A percentile compares a stretch with the other conserved stretches of the same genome.
phyloP scores from a whole-genome alignment of 2,797 vertebrate genomes.

The Xerus rutilus region DNA sequence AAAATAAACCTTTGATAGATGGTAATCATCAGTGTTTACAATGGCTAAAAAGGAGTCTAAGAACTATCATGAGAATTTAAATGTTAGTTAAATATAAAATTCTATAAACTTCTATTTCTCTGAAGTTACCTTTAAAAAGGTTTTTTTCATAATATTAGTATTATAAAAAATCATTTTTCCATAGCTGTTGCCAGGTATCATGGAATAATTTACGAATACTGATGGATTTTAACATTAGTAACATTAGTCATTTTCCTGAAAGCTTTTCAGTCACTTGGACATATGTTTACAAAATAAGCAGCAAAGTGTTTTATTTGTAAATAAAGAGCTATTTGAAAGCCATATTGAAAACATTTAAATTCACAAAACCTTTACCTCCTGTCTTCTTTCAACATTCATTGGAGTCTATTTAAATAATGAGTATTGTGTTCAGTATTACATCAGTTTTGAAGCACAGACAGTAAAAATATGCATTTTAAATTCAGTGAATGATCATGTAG shows the following conservation, averaged over 20 bases:
- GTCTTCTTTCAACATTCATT: background rate
- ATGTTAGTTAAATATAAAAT: background rate
- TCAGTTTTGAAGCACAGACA: background rate
- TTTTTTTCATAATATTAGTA: slow-evolving; percentile 19
- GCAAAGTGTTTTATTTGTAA: slow-evolving; percentile 60
- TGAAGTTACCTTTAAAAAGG: background rate
- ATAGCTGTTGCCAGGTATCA: background rate
- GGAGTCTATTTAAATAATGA: slow-evolving; percentile 44
- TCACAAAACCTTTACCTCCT: background rate
- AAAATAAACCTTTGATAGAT: background rate
- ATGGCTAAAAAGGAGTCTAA: background rate
- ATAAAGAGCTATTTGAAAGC: slow-evolving; percentile 16
- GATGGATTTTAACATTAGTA: background rate
- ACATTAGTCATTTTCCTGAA: background rate
- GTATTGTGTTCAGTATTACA: background rate
- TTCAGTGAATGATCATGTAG: background rate
- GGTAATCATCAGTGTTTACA: background rate
- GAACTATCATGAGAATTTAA: background rate
- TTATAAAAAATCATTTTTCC: background rate
- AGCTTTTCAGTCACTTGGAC: background rate
- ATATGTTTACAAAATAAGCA: background rate
- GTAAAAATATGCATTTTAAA: slow-evolving; percentile 57
- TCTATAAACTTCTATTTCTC: background rate
- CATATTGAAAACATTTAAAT: slow-evolving; percentile 21
- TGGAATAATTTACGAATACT: background rate